A percentile compares a stretch with the other conserved stretches of the same genome.
phyloP scores from a whole-genome alignment of 1,140 invertebrate species.

The Ylistrum balloti region DNA sequence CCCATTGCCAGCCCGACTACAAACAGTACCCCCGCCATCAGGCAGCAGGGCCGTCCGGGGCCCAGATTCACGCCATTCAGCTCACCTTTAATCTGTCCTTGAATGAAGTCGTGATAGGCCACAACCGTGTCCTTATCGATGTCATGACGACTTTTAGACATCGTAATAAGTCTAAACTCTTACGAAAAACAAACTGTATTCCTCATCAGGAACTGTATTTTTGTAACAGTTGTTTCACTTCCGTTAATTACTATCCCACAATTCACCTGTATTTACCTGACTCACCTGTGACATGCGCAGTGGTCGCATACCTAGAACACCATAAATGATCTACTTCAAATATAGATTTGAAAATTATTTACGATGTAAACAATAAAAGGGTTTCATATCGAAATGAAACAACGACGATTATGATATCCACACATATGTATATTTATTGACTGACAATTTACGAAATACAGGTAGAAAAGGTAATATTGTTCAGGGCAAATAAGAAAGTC shows the following conservation, averaged over 20 bases:
- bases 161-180: background rate
- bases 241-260: slow-evolving; percentile 38
- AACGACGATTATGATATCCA: no score
- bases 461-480: no score
- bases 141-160: slow-evolving; percentile 47
- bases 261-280: slow-evolving; percentile 33
- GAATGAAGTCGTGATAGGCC: slow-evolving; percentile 76
- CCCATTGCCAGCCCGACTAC: slow-evolving; percentile 65
- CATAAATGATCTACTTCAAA: background rate
- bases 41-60: slow-evolving; percentile 67
- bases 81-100: slow-evolving; percentile 72
- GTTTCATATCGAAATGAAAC: no score
- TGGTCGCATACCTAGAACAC: slow-evolving; percentile 9
- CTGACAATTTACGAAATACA: no score
- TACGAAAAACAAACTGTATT: background rate
- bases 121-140: slow-evolving; percentile 78
- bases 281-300: slow-evolving; percentile 29
- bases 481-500: no score
- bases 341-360: no score
- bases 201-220: slow-evolving; percentile 26
- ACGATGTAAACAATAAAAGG: no score
- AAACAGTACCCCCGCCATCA: slow-evolving; percentile 61
- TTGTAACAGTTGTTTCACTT: slow-evolving; percentile 6
- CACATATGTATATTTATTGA: no score
- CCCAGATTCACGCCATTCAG: slow-evolving; percentile 75